Conservation (phyloP, 2,797 vertebrate genomes). For the Crenuchus spilurus region DNA sequence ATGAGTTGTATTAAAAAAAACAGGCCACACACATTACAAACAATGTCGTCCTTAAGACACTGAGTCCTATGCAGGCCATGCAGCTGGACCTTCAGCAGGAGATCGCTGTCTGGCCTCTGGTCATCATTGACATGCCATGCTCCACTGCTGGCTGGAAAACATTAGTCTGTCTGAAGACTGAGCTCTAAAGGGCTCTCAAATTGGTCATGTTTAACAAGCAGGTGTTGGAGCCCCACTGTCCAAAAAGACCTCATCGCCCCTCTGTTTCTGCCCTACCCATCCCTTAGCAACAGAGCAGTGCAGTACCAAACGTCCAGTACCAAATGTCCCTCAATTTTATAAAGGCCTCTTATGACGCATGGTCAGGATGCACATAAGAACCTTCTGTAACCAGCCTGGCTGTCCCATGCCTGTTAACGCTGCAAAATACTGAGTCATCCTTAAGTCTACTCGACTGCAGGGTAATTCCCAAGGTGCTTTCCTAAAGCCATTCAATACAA, state of each 20-base stretch:
- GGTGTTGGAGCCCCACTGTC: conserved; percentile 46
- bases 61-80: conserved; percentile 23
- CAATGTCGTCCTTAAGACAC: not conserved
- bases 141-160: conserved; percentile 40
- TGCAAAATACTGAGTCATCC: conserved; percentile 15
- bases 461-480: conserved; percentile 15
- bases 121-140: conserved; percentile 13
- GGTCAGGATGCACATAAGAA: conserved; percentile 31
- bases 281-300: conserved; percentile 42
- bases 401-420: conserved; percentile 32
- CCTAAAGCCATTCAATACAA: conserved; percentile 4
- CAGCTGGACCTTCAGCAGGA: conserved; percentile 15
- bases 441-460: not conserved
- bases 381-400: conserved; percentile 16
- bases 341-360: conserved; percentile 35
- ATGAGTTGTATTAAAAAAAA: too few species aligned
- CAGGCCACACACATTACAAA: not conserved
- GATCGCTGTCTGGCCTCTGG: conserved; percentile 18
- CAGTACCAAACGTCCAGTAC: conserved; percentile 34
- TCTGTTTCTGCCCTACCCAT: conserved; percentile 24
- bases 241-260: not conserved
- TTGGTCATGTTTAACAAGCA: conserved; percentile 54
- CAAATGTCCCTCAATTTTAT: conserved; percentile 25
- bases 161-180: conserved; percentile 41
- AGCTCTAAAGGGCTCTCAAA: conserved; percentile 50